Base-by-base conservation (phyloP, 2,888 invertebrate species). In the Torymus auratus region DNA sequence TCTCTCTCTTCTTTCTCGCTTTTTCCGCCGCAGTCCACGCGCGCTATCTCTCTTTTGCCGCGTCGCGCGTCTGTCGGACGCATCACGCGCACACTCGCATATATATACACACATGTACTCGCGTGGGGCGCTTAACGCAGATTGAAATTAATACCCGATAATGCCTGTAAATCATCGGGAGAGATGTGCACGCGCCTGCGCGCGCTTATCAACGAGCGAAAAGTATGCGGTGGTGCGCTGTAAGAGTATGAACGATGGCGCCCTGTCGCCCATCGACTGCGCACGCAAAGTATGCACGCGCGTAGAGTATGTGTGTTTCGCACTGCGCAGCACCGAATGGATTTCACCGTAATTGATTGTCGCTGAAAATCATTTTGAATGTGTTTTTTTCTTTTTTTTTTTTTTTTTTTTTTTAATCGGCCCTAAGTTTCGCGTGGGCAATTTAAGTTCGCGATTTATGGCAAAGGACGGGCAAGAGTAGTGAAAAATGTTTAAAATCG, bases 111-210 rank as follows among this genome's bases (percentile, higher is more conserved):
- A 20, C 20, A 20, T 20, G 20, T 20, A 20, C 20, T 20, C 1
- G 20, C 20, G 20, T 20, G 20, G 20, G 20, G 86, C 81, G 85
- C 83, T 83, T 84, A 70, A 87, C 85, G 88, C 87, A 88, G 89
- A 90, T 90, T 90, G 89, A 90, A 91, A 90, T 91, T 89, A 90
- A 90, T 90, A 90, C 89, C 88, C 89, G 89, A 89, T 91, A 89
- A 90, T 89, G 89, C 88, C 88, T 90, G 88, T 90, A 90, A 90
- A 91, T 90, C 90, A 90, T 88, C 88, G 79, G 85, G 86, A 85
- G 86, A 87, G 88, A 88, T 87, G 88, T 86, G 76, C 56, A 56
- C 55, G 20, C 52, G 17, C 17, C 11, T 14, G 53, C 5, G 41
- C 10, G 58, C 65, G 72, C 80, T 76, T 80, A 80, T 76, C 73